Conservation (phyloP, 2,113 vertebrate species). For the Cinclus mexicanus region DNA sequence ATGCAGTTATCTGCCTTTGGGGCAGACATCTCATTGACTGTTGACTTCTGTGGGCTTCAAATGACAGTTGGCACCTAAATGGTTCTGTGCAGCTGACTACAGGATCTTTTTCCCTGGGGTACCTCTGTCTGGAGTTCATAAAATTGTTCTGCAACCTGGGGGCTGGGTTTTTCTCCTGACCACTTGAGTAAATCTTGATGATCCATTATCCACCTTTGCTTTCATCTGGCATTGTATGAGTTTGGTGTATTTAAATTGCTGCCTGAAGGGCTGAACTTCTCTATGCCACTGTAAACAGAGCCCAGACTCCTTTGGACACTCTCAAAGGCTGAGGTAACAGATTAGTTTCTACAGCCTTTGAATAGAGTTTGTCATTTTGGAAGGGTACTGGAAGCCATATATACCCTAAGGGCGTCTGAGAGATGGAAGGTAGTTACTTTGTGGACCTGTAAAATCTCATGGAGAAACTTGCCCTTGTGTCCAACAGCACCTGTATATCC, state of each 20-base stretch:
- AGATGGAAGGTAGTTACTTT: neutral
- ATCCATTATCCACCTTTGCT: neutral
- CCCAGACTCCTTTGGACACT: neutral
- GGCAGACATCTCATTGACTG: neutral
- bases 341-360: neutral
- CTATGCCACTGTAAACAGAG: fast-evolving
- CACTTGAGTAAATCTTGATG: neutral
- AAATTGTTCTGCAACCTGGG: neutral
- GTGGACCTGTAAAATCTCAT: neutral
- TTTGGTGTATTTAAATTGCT: neutral
- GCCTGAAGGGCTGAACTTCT: neutral
- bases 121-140: neutral
- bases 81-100: neutral
- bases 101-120: neutral
- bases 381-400: neutral
- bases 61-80: neutral
- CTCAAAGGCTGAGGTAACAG: neutral
- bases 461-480: neutral
- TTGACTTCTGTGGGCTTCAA: neutral
- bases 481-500: neutral
- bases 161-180: neutral
- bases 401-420: neutral
- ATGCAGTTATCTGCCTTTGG: neutral
- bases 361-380: neutral
- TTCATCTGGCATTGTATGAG: neutral